phyloP scores from a whole-genome alignment of 1,140 invertebrate species.

The Bombus difficillimus region DNA sequence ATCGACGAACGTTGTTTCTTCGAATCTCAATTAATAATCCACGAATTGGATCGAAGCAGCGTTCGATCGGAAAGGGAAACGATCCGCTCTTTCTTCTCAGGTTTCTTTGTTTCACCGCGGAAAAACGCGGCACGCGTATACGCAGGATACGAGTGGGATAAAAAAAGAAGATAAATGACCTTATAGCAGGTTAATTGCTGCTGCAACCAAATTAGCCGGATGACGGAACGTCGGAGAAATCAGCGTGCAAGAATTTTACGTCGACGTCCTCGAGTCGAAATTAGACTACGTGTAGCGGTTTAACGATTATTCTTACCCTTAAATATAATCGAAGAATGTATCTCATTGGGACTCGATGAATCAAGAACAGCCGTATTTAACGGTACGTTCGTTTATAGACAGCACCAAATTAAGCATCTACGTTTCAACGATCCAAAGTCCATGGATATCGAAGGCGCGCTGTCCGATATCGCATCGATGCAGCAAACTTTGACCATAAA shows the following conservation, averaged over 20 bases:
- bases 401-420: not conserved
- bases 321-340: not conserved
- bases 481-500: not conserved
- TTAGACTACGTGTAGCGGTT: slow-evolving; percentile 12
- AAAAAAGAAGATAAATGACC: not conserved
- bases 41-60: too few species aligned
- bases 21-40: too few species aligned
- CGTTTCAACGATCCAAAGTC: not conserved
- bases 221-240: slow-evolving; percentile 8
- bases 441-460: not conserved
- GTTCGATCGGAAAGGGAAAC: not conserved
- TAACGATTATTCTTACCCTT: slow-evolving; percentile 8
- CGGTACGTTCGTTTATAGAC: not conserved
- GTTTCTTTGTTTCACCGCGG: too few species aligned
- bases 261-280: slow-evolving; percentile 33
- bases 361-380: not conserved
- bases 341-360: not conserved
- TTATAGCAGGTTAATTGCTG: slow-evolving; percentile 27
- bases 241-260: slow-evolving; percentile 21
- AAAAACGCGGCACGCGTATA: too few species aligned
- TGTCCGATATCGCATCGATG: not conserved
- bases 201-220: slow-evolving; percentile 9
- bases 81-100: too few species aligned
- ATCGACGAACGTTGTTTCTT: fast-evolving
- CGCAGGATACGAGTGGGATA: not conserved